Conservation (phyloP, 2,113 vertebrate genomes). For the Oncorhynchus gorbuscha region DNA sequence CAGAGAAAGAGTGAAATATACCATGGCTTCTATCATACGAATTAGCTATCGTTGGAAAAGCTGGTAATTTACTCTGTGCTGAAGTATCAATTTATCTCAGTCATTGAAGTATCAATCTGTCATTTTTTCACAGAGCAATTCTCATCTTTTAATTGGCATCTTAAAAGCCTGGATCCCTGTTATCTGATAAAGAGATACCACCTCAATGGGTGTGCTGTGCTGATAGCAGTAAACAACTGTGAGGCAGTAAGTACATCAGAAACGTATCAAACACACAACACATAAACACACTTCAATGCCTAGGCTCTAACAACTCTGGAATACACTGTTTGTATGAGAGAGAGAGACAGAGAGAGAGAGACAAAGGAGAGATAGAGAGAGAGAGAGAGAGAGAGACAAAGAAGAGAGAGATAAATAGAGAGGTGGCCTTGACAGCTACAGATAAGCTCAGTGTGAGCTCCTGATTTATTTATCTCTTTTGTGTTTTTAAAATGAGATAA, state of each 20-base stretch:
- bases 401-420: too few relatives aligned
- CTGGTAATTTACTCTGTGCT: neutral
- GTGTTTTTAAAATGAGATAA: too few relatives aligned
- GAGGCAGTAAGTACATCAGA: neutral
- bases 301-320: neutral
- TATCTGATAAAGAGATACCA: neutral
- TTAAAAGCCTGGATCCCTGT: neutral
- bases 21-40: neutral
- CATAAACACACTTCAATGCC: neutral
- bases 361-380: neutral
- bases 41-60: too few relatives aligned
- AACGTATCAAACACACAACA: neutral
- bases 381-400: neutral
- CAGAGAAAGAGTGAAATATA: neutral
- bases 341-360: neutral
- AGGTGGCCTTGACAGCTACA: too few relatives aligned
- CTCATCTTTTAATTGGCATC: conserved; percentile 1
- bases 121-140: neutral
- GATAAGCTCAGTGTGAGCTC: too few relatives aligned
- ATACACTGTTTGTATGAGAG: neutral
- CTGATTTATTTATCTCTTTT: too few relatives aligned
- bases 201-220: neutral
- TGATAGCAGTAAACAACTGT: neutral
- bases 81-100: neutral
- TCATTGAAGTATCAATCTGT: neutral